A percentile compares a stretch with the other conserved stretches of the same genome.
Conservation (phyloP, 37 sponge, comb jelly and placozoan species). For the Axinella damicornis region DNA sequence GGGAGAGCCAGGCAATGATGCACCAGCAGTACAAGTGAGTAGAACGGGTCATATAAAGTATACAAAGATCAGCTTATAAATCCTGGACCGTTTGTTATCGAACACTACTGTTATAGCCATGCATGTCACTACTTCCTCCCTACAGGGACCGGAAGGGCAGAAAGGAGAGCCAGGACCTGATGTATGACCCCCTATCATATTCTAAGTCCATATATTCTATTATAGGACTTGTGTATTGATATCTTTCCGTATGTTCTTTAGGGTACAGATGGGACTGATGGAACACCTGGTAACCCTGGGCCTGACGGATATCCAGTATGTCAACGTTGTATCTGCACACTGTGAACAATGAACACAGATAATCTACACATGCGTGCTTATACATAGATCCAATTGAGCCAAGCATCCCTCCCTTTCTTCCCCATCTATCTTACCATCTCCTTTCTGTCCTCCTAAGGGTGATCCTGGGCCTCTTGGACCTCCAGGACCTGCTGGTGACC, state of each 20-base stretch:
- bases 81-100: too few species aligned
- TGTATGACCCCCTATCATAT: slow-evolving; percentile 17
- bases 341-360: too few species aligned
- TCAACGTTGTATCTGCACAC: too few species aligned
- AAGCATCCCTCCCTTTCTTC: not conserved
- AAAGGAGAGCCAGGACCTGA: slow-evolving; percentile 46
- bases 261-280: slow-evolving; percentile 40
- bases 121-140: not conserved
- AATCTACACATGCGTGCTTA: too few species aligned
- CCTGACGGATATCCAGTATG: not conserved
- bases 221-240: too few species aligned
- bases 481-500: slow-evolving; percentile 50
- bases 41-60: too few species aligned
- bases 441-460: slow-evolving; percentile 8
- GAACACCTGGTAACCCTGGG: slow-evolving; percentile 27
- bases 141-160: slow-evolving; percentile 46
- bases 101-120: not conserved
- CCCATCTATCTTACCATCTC: not conserved
- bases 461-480: slow-evolving; percentile 53
- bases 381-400: too few species aligned
- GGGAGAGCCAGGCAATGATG: too few species aligned
- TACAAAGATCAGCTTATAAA: too few species aligned
- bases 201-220: not conserved
- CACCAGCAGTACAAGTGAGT: too few species aligned
- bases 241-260: not conserved